Conservation (phyloP, 2,888 invertebrate genomes). For the Agrotis exclamationis region DNA sequence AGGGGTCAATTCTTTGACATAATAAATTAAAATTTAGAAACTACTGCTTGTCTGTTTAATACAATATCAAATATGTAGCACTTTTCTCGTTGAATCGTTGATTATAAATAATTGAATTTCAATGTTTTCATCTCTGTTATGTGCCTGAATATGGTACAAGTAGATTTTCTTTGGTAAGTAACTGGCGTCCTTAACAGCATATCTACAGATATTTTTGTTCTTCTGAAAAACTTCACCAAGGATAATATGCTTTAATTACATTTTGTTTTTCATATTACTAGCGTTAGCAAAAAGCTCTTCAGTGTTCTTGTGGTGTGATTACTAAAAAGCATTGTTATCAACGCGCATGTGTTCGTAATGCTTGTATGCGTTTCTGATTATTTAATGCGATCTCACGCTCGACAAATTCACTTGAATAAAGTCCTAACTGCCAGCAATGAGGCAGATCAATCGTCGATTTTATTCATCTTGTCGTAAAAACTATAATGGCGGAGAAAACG, state of each 20-base stretch:
- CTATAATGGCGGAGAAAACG: conserved; percentile 83
- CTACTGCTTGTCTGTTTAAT: too few relatives aligned
- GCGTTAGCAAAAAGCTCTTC: conserved; percentile 49
- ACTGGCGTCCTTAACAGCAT: background rate
- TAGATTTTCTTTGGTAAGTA: background rate
- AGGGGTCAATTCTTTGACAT: too few relatives aligned
- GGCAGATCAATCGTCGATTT: conserved; percentile 78
- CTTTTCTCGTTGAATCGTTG: background rate
- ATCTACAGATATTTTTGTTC: background rate
- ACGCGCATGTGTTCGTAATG: conserved; percentile 79
- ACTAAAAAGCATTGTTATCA: conserved; percentile 75
- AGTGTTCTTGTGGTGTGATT: conserved; percentile 54
- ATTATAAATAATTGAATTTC: too few relatives aligned
- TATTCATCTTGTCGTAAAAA: conserved; percentile 83
- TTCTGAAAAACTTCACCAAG: conserved; percentile 9
- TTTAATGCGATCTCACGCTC: conserved; percentile 87
- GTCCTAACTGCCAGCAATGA: conserved; percentile 79
- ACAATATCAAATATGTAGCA: too few relatives aligned
- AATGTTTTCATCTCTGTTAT: background rate
- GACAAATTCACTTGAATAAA: conserved; percentile 71
- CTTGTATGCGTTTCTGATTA: conserved; percentile 85
- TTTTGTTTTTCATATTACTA: conserved; percentile 27
- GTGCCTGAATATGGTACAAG: background rate
- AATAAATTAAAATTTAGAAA: too few relatives aligned
- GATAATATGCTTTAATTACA: conserved; percentile 15